Conservation (phyloP, 2,113 vertebrate genomes). For the Dicentrarchus labrax region DNA sequence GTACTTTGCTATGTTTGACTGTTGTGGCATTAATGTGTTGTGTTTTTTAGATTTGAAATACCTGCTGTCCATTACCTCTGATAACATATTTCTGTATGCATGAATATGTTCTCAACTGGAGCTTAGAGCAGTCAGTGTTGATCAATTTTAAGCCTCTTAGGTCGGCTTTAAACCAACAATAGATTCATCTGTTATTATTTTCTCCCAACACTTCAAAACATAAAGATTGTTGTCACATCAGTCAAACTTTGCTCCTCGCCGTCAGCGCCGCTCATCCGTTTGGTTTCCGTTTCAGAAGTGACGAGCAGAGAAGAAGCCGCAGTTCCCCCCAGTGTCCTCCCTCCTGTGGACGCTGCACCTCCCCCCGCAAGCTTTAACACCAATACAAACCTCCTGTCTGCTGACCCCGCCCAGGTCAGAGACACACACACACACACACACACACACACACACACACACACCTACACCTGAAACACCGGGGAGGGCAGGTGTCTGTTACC, state of each 20-base stretch:
- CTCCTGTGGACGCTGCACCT: constrained; percentile 33
- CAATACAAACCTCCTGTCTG: constrained; percentile 40
- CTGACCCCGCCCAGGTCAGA: constrained; percentile 54
- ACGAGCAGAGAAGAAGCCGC: constrained; percentile 62
- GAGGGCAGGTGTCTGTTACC: neutral
- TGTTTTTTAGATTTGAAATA: neutral
- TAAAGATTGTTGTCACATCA: neutral
- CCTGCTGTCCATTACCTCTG: neutral
- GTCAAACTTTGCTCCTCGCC: neutral
- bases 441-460: no score
- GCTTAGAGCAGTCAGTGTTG: no score
- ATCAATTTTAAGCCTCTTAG: neutral
- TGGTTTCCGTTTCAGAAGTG: constrained; percentile 65
- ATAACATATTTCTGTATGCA: neutral
- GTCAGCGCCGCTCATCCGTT: neutral
- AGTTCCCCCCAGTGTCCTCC: constrained; percentile 25
- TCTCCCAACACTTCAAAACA: neutral
- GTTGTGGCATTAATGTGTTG: neutral
- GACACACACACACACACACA: no score
- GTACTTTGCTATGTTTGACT: neutral
- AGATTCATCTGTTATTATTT: neutral
- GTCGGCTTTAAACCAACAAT: no score
- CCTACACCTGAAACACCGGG: neutral
- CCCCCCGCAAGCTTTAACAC: constrained; percentile 50
- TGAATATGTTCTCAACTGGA: neutral